A percentile compares a stretch with the other conserved stretches of the same genome.
phyloP scores from a whole-genome alignment of 1,140 invertebrate genomes.

The Aricia agestis region DNA sequence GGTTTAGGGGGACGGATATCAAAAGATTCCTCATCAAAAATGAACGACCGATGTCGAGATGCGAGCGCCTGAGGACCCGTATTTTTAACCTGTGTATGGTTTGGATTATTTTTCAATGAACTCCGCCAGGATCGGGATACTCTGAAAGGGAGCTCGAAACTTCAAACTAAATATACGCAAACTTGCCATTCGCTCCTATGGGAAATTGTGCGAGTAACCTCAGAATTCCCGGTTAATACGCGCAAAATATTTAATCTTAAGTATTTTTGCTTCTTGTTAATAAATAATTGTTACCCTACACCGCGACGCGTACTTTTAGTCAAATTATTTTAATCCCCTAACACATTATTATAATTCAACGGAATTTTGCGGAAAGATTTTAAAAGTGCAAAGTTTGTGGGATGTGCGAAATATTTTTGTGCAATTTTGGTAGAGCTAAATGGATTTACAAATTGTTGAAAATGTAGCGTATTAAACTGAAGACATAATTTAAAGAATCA shows the following conservation, averaged over 20 bases:
- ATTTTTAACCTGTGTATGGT: constrained; percentile 49
- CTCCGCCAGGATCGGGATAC: constrained; percentile 35
- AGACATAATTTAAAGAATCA: too few relatives aligned
- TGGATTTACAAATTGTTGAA: too few relatives aligned
- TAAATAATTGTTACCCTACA: neutral
- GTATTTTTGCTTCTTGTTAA: neutral
- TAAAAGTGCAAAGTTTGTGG: neutral
- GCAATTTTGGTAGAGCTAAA: too few relatives aligned
- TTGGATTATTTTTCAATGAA: constrained; percentile 55
- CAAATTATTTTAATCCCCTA: neutral
- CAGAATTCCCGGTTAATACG: neutral
- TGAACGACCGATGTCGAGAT: constrained; percentile 61
- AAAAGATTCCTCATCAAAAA: constrained; percentile 70
- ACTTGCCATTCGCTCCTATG: neutral
- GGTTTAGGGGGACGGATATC: constrained; percentile 45
- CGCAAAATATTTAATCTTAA: constrained; percentile 3
- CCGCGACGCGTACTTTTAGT: neutral
- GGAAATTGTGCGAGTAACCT: neutral
- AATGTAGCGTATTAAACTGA: too few relatives aligned
- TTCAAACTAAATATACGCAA: constrained; percentile 18
- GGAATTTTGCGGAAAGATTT: neutral
- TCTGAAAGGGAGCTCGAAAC: constrained; percentile 32
- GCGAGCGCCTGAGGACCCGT: constrained; percentile 44
- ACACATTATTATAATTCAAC: neutral
- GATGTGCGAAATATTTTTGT: too few relatives aligned